Percentiles rank a stretch among this genome's conserved stretches.
Evolutionary conservation across 2,888 invertebrate species (phyloP).

Genomic region (Anarsia innoxiella): DNA sequence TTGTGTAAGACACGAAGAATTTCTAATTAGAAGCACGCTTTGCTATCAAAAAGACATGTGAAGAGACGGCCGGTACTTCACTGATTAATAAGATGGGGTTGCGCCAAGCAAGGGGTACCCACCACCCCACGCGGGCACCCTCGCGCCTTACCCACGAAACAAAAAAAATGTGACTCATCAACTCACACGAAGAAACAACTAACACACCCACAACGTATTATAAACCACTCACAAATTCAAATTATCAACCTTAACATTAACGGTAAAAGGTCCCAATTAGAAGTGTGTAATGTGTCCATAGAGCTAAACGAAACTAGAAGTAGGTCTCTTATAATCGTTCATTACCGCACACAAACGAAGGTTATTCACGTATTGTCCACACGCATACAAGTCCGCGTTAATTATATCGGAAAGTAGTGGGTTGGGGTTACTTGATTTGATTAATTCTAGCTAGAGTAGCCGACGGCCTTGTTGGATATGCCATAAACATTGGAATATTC

Average conservation of each 20-base stretch:
- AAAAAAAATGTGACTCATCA: slow-evolving; percentile 78
- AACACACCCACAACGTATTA: slow-evolving; percentile 44
- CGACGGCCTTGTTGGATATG: slow-evolving; percentile 61
- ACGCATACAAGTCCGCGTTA: slow-evolving; percentile 69
- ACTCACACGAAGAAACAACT: slow-evolving; percentile 63
- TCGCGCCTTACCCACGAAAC: slow-evolving; percentile 74
- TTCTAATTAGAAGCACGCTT: slow-evolving; percentile 58
- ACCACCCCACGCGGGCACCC: slow-evolving; percentile 61
- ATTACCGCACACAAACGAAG: slow-evolving; percentile 67
- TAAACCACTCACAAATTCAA: slow-evolving; percentile 37
- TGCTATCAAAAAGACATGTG: slow-evolving; percentile 64
- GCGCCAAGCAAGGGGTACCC: slow-evolving; percentile 63
- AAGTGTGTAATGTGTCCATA: slow-evolving; percentile 28
- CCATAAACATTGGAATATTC: slow-evolving; percentile 66
- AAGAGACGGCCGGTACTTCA: slow-evolving; percentile 72
- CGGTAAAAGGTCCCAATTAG: slow-evolving; percentile 44
- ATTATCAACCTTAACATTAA: slow-evolving; percentile 53
- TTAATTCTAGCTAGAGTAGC: slow-evolving; percentile 70
- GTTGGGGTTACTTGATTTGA: slow-evolving; percentile 74
- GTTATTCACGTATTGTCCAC: slow-evolving; percentile 59
- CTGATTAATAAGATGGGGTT: slow-evolving; percentile 76
- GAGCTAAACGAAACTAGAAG: slow-evolving; percentile 49
- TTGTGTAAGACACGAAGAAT: slow-evolving; percentile 22
- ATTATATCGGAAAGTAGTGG: slow-evolving; percentile 75
- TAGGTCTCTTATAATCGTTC: slow-evolving; percentile 72